Evolutionary conservation across 2,888 invertebrate genomes (phyloP).

Genomic region (Hydrotaea cyrtoneurina): DNA sequence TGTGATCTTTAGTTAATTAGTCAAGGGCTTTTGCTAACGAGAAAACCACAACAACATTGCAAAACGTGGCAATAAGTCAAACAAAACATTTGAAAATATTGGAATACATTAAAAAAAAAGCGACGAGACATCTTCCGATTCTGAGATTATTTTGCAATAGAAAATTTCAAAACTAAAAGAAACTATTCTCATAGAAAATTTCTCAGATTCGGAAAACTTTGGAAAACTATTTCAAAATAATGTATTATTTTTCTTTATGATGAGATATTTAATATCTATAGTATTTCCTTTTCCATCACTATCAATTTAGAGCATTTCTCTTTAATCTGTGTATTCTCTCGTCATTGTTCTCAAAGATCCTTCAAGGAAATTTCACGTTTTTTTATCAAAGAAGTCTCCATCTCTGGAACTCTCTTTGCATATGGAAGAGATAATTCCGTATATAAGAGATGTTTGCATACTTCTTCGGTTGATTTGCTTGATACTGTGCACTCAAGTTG

Average conservation of each 20-base stretch:
- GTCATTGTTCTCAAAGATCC: neutral
- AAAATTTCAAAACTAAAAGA: too few species aligned
- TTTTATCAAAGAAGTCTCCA: neutral
- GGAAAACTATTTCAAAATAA: too few species aligned
- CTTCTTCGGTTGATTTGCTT: constrained; percentile 28
- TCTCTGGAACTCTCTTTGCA: constrained; percentile 41
- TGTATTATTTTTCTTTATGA: too few species aligned
- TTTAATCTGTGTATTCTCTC: too few species aligned
- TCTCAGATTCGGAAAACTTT: too few species aligned
- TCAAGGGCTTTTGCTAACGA: constrained; percentile 51
- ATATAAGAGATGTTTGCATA: constrained; percentile 30
- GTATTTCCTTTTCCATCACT: too few species aligned
- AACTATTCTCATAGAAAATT: too few species aligned
- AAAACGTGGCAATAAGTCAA: constrained; percentile 10
- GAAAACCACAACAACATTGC: constrained; percentile 35
- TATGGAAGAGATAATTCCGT: constrained; percentile 23
- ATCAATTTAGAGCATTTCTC: too few species aligned
- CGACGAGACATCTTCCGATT: neutral
- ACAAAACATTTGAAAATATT: constrained; percentile 53
- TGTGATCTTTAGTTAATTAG: constrained; percentile 16
- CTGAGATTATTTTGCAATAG: too few species aligned
- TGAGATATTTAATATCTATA: too few species aligned
- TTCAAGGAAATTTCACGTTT: neutral
- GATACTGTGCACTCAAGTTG: constrained; percentile 50
- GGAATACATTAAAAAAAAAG: constrained; percentile 61